Conservation (phyloP, 2,888 invertebrate genomes). For the Resseliella maxima region DNA sequence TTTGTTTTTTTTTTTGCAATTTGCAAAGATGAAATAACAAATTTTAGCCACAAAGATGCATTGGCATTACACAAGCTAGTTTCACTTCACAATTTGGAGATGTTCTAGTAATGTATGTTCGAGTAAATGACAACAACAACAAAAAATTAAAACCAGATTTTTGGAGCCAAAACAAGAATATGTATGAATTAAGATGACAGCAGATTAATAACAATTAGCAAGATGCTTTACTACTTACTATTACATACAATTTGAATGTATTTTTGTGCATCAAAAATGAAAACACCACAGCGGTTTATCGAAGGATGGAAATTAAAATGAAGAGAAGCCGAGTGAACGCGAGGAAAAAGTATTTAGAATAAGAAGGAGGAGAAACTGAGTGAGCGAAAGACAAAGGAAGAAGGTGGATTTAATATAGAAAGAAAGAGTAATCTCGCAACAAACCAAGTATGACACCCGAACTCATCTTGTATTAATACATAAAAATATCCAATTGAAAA, state of each 20-base stretch:
- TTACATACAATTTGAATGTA: not conserved
- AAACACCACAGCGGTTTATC: too few species aligned
- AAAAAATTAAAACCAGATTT: not conserved
- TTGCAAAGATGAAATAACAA: too few species aligned
- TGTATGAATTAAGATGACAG: not conserved
- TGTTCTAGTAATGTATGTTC: not conserved
- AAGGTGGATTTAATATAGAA: not conserved
- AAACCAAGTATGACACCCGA: not conserved
- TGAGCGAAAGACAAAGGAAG: not conserved
- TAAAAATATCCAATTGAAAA: slow-evolving; percentile 53
- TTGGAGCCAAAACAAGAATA: not conserved
- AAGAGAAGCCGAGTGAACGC: not conserved
- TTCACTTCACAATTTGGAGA: not conserved
- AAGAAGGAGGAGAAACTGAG: not conserved
- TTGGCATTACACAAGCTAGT: too few species aligned
- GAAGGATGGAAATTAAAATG: too few species aligned
- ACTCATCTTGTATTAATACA: not conserved
- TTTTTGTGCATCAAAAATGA: too few species aligned
- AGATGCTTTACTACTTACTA: not conserved
- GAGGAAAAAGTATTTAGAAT: not conserved
- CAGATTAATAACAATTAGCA: slow-evolving; percentile 23
- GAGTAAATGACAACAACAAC: not conserved
- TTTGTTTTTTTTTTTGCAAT: too few species aligned
- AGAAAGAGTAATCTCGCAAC: not conserved
- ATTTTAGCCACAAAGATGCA: too few species aligned